Conservation (phyloP, 2,888 invertebrate species). For the Lepidochitona cinerea region DNA sequence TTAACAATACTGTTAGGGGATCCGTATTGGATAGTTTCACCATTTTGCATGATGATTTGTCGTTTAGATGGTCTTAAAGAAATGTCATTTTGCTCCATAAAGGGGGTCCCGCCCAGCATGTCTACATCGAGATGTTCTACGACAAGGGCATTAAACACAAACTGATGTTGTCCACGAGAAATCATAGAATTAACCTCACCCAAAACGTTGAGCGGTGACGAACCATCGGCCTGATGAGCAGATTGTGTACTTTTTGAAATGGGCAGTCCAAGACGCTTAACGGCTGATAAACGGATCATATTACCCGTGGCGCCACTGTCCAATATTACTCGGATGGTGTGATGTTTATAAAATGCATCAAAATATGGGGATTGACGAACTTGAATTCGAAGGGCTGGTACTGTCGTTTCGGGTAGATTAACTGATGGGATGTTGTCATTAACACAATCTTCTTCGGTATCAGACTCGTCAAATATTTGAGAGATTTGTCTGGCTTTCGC, state of each 20-base stretch:
- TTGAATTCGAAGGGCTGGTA: background rate
- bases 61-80: conserved; percentile 29
- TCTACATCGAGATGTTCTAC: conserved; percentile 35
- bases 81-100: conserved; percentile 39
- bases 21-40: conserved; percentile 8
- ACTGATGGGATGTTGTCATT: background rate
- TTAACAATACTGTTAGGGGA: background rate
- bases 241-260: conserved; percentile 23
- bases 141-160: conserved; percentile 27
- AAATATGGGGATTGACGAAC: background rate
- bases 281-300: conserved; percentile 29
- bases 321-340: background rate
- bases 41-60: conserved; percentile 20
- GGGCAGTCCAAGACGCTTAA: conserved; percentile 19
- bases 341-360: no score
- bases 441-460: background rate
- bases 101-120: conserved; percentile 33
- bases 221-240: conserved; percentile 20
- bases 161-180: no score
- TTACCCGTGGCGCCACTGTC: conserved; percentile 9
- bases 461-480: background rate
- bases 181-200: no score
- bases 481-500: background rate
- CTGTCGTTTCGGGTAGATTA: background rate
- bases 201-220: conserved; percentile 12